These are phyloP conservation scores for Conger conger DNA, from an alignment of 2,113 vertebrate genomes.

Conservation along the genomic window DNA sequence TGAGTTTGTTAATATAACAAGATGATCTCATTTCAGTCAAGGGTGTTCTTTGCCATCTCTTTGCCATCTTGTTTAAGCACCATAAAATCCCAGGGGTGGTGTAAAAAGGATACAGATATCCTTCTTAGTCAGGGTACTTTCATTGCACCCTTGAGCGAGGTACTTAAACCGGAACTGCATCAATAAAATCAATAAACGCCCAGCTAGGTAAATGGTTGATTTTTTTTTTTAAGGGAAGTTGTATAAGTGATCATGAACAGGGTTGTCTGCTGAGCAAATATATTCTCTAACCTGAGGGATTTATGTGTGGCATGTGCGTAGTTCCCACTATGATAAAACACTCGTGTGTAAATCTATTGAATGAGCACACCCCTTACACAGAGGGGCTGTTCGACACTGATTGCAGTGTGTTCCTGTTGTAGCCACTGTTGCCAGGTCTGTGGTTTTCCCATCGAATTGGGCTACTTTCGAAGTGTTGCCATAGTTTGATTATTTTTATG, in stretches of 20 bases:
- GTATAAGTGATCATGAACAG: neutral
- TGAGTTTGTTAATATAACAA: neutral
- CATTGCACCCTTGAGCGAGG: neutral
- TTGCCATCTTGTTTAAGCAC: too few relatives aligned
- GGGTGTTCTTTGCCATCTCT: neutral
- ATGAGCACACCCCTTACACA: neutral
- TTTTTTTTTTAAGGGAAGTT: neutral
- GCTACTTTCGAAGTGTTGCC: too few relatives aligned
- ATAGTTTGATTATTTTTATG: too few relatives aligned
- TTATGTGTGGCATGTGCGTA: neutral
- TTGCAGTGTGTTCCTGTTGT: too few relatives aligned
- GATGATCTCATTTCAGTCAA: neutral
- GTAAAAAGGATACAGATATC: neutral
- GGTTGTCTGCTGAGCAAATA: neutral
- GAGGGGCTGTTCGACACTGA: too few relatives aligned
- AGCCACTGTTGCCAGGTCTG: too few relatives aligned
- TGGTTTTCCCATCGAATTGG: too few relatives aligned
- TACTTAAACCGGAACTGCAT: neutral
- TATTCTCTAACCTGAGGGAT: neutral
- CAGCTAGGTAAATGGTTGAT: neutral
- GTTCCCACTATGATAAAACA: neutral
- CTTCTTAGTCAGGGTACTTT: neutral
- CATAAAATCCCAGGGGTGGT: too few relatives aligned
- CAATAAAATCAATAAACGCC: neutral
- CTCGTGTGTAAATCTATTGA: neutral